Conservation (phyloP, 2,113 vertebrate genomes). For the Austrofundulus limnaeus region DNA sequence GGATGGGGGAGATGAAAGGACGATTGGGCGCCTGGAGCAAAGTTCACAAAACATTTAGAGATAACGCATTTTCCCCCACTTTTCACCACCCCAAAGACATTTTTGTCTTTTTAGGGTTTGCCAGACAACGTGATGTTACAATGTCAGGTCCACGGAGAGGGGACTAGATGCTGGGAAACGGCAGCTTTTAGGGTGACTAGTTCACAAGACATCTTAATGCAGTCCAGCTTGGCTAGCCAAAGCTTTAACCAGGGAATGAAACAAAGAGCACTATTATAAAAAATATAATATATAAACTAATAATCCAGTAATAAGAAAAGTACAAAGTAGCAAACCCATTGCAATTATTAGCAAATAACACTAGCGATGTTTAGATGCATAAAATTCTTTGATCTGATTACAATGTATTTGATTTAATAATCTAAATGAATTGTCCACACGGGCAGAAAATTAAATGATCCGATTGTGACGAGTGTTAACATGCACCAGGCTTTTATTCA, state of each 20-base stretch:
- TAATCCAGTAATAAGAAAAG: slow-evolving; percentile 9
- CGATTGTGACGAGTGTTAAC: too few relatives aligned
- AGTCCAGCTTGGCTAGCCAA: neutral
- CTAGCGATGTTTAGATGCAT: too few relatives aligned
- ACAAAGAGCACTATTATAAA: neutral
- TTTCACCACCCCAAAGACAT: slow-evolving; percentile 38
- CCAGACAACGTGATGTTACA: slow-evolving; percentile 30
- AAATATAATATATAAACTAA: slow-evolving; percentile 1
- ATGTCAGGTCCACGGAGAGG: slow-evolving; percentile 43
- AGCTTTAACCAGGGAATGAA: slow-evolving; percentile 20
- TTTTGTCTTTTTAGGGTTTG: slow-evolving; percentile 60
- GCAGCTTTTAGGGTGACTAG: slow-evolving; percentile 66
- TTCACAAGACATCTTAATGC: slow-evolving; percentile 50
- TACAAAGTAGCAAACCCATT: neutral
- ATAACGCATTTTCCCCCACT: slow-evolving; percentile 45
- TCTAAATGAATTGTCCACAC: too few relatives aligned
- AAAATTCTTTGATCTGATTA: too few relatives aligned
- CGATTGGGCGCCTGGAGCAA: slow-evolving; percentile 55
- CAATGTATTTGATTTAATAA: too few relatives aligned
- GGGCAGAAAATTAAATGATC: too few relatives aligned
- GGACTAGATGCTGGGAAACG: slow-evolving; percentile 54
- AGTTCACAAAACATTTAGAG: slow-evolving; percentile 70
- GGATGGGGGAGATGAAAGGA: slow-evolving; percentile 74
- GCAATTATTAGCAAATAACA: neutral
- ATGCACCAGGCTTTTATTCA: too few relatives aligned